Conservation (phyloP, 1,140 invertebrate species). For the Sycophaga agraensis region DNA sequence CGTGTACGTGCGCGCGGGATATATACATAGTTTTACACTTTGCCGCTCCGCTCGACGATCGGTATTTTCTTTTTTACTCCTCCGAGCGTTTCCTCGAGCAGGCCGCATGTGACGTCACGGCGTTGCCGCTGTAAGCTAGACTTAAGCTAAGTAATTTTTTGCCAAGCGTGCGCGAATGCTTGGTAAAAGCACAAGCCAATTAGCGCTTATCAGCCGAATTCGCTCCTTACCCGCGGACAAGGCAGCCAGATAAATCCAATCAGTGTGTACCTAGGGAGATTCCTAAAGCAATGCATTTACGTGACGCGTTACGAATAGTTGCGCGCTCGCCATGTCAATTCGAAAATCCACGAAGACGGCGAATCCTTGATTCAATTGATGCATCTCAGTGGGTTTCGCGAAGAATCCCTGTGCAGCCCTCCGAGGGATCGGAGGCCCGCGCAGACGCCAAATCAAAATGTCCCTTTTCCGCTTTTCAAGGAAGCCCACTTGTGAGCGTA, state of each 20-base stretch:
- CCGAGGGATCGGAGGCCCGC: no score
- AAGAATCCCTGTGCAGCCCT: no score
- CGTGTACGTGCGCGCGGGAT: not conserved
- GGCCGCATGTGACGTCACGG: no score
- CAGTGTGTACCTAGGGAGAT: no score
- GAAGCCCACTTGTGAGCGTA: not conserved
- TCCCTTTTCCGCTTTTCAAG: not conserved
- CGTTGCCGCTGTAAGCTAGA: not conserved
- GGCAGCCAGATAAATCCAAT: not conserved
- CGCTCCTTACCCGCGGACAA: not conserved
- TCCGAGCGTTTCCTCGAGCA: not conserved
- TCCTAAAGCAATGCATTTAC: not conserved
- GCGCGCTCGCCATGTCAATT: not conserved
- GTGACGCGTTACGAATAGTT: not conserved
- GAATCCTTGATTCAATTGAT: not conserved
- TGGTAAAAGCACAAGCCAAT: not conserved
- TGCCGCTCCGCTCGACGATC: not conserved
- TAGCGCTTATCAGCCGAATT: not conserved
- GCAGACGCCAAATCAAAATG: no score
- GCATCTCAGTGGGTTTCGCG: no score
- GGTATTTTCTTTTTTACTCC: not conserved
- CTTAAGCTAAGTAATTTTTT: not conserved
- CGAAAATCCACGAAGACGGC: not conserved
- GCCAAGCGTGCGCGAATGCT: not conserved
- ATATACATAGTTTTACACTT: not conserved